Evolutionary conservation across 2,888 invertebrate genomes (phyloP).

Genomic region (Brassicogethes aeneus): DNA sequence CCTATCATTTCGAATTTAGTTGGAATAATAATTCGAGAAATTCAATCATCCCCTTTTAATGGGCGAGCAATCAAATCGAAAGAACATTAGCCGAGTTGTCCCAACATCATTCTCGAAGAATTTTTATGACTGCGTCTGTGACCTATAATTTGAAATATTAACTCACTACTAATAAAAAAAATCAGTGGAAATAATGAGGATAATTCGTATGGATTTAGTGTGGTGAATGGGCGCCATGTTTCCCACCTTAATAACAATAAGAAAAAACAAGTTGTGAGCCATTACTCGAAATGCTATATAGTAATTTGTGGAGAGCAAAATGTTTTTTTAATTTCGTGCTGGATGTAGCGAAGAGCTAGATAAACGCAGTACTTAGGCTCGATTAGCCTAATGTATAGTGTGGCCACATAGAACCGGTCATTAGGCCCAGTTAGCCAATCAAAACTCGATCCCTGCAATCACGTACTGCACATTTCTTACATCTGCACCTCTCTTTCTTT

Average conservation of each 20-base stretch:
- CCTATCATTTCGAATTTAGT: too few species aligned
- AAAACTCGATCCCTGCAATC: conserved; percentile 28
- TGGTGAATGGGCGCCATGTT: conserved; percentile 12
- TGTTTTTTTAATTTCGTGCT: conserved; percentile 27
- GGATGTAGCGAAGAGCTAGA: conserved; percentile 20
- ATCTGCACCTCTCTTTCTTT: conserved; percentile 1
- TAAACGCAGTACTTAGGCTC: conserved; percentile 27
- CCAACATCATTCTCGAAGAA: background rate
- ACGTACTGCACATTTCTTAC: conserved; percentile 20
- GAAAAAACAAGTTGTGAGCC: conserved; percentile 10
- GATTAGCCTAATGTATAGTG: conserved; percentile 33
- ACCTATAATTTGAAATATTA: background rate
- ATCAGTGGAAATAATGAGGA: background rate
- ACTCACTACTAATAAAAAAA: background rate
- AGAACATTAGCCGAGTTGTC: too few species aligned
- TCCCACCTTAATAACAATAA: conserved; percentile 8
- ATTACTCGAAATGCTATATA: conserved; percentile 20
- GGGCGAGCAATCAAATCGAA: background rate
- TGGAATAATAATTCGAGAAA: too few species aligned
- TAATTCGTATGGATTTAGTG: background rate
- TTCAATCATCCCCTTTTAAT: too few species aligned
- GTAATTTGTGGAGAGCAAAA: conserved; percentile 28
- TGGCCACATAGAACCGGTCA: conserved; percentile 28
- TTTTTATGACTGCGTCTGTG: background rate
- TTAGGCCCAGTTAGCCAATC: conserved; percentile 28